Evolutionary conservation across 1,140 invertebrate species (phyloP).

Genomic region (Aphidius gifuensis): DNA sequence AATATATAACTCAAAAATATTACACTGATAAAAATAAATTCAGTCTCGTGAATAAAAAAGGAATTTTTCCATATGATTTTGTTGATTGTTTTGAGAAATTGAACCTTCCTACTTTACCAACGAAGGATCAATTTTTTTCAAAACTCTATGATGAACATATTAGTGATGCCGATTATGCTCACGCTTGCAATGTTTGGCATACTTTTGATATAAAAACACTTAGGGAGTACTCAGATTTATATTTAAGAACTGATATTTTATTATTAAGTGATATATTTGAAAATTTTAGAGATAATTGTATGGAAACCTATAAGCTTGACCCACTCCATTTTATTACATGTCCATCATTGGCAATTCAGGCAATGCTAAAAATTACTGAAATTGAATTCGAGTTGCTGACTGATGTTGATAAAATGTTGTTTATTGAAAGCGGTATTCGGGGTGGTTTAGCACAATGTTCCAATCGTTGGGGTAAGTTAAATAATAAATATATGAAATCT

Average conservation of each 20-base stretch:
- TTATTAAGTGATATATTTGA: no score
- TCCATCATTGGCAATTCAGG: not conserved
- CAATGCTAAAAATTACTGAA: not conserved
- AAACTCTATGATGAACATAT: no score
- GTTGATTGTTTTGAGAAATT: no score
- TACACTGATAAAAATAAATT: no score
- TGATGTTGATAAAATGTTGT: not conserved
- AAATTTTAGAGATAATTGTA: not conserved
- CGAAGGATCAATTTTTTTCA: no score
- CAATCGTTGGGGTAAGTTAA: not conserved
- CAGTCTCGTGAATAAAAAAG: no score
- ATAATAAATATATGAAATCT: not conserved
- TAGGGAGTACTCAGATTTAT: not conserved
- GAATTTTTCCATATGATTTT: no score
- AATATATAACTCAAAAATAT: no score
- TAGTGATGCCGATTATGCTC: no score
- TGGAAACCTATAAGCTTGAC: not conserved
- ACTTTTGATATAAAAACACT: not conserved
- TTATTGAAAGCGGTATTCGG: conserved; percentile 2
- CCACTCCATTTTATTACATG: not conserved
- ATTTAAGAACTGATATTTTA: no score
- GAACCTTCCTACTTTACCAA: no score
- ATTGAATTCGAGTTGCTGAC: not conserved
- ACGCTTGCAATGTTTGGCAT: not conserved
- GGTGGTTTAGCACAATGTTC: not conserved